phyloP scores from a whole-genome alignment of 2,113 vertebrate genomes.

The Coracopsis vasa region DNA sequence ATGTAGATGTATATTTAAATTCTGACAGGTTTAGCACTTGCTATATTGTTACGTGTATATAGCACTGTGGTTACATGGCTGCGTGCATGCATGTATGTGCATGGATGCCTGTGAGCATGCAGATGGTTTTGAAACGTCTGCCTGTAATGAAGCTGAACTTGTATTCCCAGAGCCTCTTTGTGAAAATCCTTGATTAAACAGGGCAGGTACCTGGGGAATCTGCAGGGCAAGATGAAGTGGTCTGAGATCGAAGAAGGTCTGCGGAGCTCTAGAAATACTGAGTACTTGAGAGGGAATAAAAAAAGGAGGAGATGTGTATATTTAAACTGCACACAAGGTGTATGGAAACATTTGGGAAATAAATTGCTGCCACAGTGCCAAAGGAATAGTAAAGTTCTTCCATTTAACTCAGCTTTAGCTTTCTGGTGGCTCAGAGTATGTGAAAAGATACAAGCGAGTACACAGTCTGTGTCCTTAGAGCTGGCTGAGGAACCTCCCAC shows the following conservation, averaged over 20 bases:
- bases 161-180: neutral
- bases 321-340: neutral
- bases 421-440: neutral
- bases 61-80: neutral
- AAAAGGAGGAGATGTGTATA: neutral
- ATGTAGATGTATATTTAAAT: neutral
- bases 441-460: neutral
- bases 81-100: neutral
- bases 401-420: neutral
- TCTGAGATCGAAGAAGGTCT: neutral
- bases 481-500: neutral
- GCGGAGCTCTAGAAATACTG: neutral
- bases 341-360: neutral
- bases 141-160: neutral
- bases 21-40: neutral
- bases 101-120: neutral
- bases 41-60: neutral
- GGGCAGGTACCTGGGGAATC: neutral
- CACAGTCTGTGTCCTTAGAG: neutral
- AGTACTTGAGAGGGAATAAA: neutral
- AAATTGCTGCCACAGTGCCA: neutral
- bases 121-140: neutral
- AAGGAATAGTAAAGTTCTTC: neutral
- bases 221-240: neutral
- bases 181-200: neutral